A percentile compares a stretch with the other conserved stretches of the same genome.
Conservation (phyloP, 2,113 vertebrate species). For the Polypterus bichir region DNA sequence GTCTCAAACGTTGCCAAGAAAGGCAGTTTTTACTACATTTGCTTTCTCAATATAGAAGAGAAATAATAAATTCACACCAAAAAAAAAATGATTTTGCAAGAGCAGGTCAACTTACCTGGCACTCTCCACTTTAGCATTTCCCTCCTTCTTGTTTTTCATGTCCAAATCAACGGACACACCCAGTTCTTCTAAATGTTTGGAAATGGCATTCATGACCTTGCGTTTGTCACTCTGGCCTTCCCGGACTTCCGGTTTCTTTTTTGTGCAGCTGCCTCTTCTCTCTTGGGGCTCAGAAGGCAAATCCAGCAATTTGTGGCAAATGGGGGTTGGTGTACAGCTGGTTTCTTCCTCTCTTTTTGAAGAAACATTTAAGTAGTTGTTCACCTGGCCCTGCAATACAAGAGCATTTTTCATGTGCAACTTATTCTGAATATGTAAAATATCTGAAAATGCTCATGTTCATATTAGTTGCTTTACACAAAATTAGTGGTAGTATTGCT, state of each 20-base stretch:
- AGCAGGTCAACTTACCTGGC: slow-evolving; percentile 57
- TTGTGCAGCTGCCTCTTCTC: slow-evolving; percentile 18
- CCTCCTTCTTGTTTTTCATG: slow-evolving; percentile 29
- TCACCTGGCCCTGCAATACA: slow-evolving; percentile 65
- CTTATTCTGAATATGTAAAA: no score
- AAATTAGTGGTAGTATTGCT: no score
- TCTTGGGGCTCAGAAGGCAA: slow-evolving; percentile 11
- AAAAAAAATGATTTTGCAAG: not conserved
- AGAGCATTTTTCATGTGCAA: slow-evolving; percentile 3
- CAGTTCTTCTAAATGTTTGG: slow-evolving; percentile 69
- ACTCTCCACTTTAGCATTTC: slow-evolving; percentile 54
- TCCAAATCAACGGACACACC: slow-evolving; percentile 59
- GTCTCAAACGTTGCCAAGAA: no score
- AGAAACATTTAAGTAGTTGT: slow-evolving; percentile 56
- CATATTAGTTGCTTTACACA: no score
- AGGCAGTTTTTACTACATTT: no score
- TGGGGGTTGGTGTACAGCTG: slow-evolving; percentile 5
- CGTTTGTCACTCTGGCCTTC: slow-evolving; percentile 35
- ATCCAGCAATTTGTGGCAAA: not conserved
- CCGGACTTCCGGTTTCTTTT: slow-evolving; percentile 18
- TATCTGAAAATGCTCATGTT: no score
- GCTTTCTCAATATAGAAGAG: not conserved
- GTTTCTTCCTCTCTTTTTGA: slow-evolving; percentile 29
- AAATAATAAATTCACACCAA: not conserved
- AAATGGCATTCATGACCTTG: slow-evolving; percentile 62